These are phyloP conservation scores for Calameuta pallipes DNA, from an alignment of 2,888 invertebrate genomes.

Conservation along the genomic window DNA sequence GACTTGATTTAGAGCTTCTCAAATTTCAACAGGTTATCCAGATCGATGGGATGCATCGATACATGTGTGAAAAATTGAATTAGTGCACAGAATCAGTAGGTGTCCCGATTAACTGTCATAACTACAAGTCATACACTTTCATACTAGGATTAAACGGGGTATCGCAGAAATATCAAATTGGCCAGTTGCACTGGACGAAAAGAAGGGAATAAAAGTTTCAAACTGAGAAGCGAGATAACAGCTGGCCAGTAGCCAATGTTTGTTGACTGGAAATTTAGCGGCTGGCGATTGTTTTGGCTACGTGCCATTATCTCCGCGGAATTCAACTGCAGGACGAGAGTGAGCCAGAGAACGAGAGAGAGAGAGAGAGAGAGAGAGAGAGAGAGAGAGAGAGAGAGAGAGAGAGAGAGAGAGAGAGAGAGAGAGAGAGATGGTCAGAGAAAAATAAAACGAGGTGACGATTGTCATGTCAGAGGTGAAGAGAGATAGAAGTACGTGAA, in stretches of 20 bases:
- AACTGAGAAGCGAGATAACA: slow-evolving; percentile 34
- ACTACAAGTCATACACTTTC: not conserved
- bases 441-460: not conserved
- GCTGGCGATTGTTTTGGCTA: slow-evolving; percentile 61
- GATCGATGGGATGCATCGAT: not conserved
- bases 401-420: slow-evolving; percentile 11
- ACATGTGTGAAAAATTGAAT: not conserved
- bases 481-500: slow-evolving; percentile 26
- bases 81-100: not conserved
- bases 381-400: slow-evolving; percentile 7
- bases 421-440: not conserved
- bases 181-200: slow-evolving; percentile 2
- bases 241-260: slow-evolving; percentile 58
- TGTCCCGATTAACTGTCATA: not conserved
- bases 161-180: slow-evolving; percentile 11
- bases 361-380: slow-evolving; percentile 8
- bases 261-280: slow-evolving; percentile 64
- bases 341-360: slow-evolving; percentile 3
- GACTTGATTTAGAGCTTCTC: not conserved
- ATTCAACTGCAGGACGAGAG: slow-evolving; percentile 18
- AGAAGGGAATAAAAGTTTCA: slow-evolving; percentile 43
- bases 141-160: not conserved
- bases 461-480: slow-evolving; percentile 4
- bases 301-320: slow-evolving; percentile 53
- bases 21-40: not conserved